These are phyloP conservation scores for Notarius quadriscutis DNA, from an alignment of 2,113 vertebrate species.

Conservation along the genomic window DNA sequence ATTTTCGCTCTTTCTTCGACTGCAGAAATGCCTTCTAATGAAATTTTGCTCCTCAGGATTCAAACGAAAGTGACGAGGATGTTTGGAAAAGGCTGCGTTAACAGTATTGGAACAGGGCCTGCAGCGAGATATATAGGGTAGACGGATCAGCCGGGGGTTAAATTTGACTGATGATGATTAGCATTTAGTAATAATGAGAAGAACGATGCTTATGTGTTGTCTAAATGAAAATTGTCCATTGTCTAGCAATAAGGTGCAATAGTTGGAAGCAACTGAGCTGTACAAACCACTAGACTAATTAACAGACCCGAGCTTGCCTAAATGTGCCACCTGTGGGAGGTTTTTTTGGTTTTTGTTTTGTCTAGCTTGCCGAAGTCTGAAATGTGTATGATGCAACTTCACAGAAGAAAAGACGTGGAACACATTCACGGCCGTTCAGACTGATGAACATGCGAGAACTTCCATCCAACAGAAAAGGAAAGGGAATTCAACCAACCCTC, in stretches of 20 bases:
- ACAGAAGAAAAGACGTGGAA: slow-evolving; percentile 38
- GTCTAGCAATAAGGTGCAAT: slow-evolving; percentile 51
- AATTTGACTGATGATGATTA: background rate
- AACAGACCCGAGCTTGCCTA: slow-evolving; percentile 36
- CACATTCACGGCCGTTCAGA: slow-evolving; percentile 41
- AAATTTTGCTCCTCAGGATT: slow-evolving; percentile 9
- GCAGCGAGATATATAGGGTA: background rate
- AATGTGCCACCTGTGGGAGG: slow-evolving; percentile 31
- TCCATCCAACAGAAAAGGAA: slow-evolving; percentile 57
- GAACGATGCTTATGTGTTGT: slow-evolving; percentile 29
- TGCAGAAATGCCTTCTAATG: slow-evolving; percentile 8
- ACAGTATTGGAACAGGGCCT: slow-evolving; percentile 2
- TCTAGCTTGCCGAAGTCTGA: slow-evolving; percentile 46
- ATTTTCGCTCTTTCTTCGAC: background rate
- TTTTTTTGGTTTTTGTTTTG: slow-evolving; percentile 16
- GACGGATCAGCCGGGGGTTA: background rate
- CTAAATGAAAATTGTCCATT: slow-evolving; percentile 46
- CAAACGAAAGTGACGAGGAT: background rate
- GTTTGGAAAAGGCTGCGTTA: background rate
- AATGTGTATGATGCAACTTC: slow-evolving; percentile 52
- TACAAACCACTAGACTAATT: slow-evolving; percentile 44
- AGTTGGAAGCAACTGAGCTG: slow-evolving; percentile 33
- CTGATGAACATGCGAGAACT: slow-evolving; percentile 32
- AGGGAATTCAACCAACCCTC: slow-evolving; percentile 22
- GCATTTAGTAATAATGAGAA: background rate